Conservation (phyloP, 1,140 invertebrate species). For the Eueides isabella region DNA sequence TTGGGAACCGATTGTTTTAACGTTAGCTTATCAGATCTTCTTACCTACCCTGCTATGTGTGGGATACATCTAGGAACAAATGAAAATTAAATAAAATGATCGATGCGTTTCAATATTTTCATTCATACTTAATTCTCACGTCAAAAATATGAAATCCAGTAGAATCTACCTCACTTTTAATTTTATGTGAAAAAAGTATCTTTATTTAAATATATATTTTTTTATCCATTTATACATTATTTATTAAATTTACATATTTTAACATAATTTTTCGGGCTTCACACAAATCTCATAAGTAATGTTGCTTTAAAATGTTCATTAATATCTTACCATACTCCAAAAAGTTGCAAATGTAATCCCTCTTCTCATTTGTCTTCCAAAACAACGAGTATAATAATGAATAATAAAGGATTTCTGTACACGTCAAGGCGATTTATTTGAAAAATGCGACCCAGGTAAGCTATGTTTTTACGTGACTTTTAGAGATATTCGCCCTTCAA, state of each 20-base stretch:
- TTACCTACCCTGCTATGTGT: too few species aligned
- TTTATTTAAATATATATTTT: background rate
- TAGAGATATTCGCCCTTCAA: background rate
- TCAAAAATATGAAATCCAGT: too few species aligned
- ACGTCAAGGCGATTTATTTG: conserved; percentile 27
- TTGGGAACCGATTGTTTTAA: too few species aligned
- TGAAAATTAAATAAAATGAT: too few species aligned
- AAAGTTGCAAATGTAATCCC: conserved; percentile 14
- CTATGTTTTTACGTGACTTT: conserved; percentile 16
- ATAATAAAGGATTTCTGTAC: conserved; percentile 28
- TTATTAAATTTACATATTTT: background rate
- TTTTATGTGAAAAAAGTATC: too few species aligned
- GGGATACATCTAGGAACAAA: too few species aligned
- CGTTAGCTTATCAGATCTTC: too few species aligned
- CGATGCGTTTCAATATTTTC: too few species aligned
- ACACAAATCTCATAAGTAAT: background rate
- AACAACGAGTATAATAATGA: conserved; percentile 28
- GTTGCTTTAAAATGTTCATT: background rate
- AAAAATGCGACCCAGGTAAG: conserved; percentile 28
- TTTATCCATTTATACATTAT: too few species aligned
- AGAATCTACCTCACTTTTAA: too few species aligned
- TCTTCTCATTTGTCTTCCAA: conserved; percentile 21
- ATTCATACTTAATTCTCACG: too few species aligned
- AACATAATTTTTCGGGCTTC: background rate
- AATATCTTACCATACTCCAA: conserved; percentile 4